These are phyloP conservation scores for Acanthochromis polyacanthus DNA, from an alignment of 2,113 vertebrate species.

Conservation along the genomic window DNA sequence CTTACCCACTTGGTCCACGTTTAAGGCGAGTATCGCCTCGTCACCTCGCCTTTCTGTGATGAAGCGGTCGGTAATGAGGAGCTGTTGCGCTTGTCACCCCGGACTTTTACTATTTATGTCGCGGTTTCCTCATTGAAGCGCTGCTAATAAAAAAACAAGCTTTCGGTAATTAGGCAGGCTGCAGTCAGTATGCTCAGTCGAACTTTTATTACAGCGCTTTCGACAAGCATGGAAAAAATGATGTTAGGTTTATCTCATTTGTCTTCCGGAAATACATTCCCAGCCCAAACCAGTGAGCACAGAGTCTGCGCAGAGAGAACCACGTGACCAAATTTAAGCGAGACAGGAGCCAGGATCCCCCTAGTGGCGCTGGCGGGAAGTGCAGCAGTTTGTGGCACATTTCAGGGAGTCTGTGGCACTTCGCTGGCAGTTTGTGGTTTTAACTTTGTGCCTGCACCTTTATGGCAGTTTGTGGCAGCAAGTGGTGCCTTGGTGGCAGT, in stretches of 20 bases:
- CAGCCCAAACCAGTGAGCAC: background rate
- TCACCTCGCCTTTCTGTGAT: background rate
- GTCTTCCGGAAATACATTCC: constrained; percentile 59
- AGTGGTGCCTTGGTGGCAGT: no score
- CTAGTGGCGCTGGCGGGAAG: no score
- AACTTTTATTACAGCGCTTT: background rate
- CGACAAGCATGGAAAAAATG: background rate
- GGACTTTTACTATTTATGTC: constrained; percentile 65
- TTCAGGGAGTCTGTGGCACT: no score
- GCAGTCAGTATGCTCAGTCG: background rate
- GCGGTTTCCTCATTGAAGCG: constrained; percentile 68
- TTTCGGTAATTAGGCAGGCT: background rate
- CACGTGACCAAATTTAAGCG: constrained; percentile 39
- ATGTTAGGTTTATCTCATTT: background rate
- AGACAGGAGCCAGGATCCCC: no score
- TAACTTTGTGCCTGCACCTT: no score
- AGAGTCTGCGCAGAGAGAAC: constrained; percentile 43
- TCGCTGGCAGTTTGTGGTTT: no score
- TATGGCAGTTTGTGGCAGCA: no score
- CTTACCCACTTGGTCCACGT: constrained; percentile 24
- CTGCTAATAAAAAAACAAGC: background rate
- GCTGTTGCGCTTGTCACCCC: constrained; percentile 43
- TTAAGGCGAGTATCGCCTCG: background rate
- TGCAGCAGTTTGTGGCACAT: no score
- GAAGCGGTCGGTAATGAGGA: constrained; percentile 1